Evolutionary conservation across 1,140 invertebrate species (phyloP).

Genomic region (Platorchestia sp.): DNA sequence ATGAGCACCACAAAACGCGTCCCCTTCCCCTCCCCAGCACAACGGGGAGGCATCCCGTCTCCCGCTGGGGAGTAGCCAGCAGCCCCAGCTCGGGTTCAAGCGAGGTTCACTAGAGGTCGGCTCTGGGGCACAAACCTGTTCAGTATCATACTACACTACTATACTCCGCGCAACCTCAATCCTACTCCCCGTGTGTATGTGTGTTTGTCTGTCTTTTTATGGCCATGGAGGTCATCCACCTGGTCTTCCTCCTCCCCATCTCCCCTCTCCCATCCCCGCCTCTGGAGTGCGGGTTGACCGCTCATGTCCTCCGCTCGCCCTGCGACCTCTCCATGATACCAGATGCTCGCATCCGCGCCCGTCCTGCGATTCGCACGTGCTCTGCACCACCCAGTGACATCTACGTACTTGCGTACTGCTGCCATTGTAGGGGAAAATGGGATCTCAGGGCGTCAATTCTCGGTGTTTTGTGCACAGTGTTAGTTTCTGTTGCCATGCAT

Average conservation of each 20-base stretch:
- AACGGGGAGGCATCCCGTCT: background rate
- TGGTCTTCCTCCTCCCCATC: background rate
- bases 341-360: background rate
- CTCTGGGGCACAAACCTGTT: background rate
- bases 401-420: no score
- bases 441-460: background rate
- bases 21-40: background rate
- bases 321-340: background rate
- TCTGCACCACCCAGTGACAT: background rate
- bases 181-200: background rate
- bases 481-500: background rate
- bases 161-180: background rate
- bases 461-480: background rate
- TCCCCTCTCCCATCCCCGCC: background rate
- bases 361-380: background rate
- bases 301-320: no score
- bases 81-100: background rate
- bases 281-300: background rate
- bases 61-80: background rate
- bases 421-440: background rate
- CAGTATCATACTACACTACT: constrained; percentile 40
- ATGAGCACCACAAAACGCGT: background rate
- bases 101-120: background rate
- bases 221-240: constrained; percentile 43
- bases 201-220: constrained; percentile 36